These are phyloP conservation scores for Parapsyche elsis DNA, from an alignment of 1,140 invertebrate genomes.

Conservation along the genomic window DNA sequence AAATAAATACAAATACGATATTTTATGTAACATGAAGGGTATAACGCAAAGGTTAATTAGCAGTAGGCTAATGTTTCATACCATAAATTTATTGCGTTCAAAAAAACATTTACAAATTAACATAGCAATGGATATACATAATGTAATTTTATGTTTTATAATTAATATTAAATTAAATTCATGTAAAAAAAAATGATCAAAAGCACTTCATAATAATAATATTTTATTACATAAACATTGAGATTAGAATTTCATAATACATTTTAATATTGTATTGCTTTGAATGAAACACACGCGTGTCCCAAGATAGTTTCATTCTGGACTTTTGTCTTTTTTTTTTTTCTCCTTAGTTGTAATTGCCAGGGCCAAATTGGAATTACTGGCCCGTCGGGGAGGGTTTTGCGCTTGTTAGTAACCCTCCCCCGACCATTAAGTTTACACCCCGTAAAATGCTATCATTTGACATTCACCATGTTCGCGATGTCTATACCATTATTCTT, in stretches of 20 bases:
- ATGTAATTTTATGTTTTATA: too few species aligned
- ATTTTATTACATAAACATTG: too few species aligned
- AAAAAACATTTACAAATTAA: neutral
- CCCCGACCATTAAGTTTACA: slow-evolving; percentile 38
- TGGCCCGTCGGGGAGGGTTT: neutral
- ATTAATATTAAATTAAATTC: too few species aligned
- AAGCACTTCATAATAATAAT: too few species aligned
- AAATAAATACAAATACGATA: too few species aligned
- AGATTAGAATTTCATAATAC: too few species aligned
- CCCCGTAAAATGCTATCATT: slow-evolving; percentile 46
- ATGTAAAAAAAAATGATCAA: too few species aligned
- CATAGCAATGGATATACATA: too few species aligned
- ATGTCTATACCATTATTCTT: slow-evolving; percentile 41
- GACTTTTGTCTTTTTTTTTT: neutral
- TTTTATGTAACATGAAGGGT: too few species aligned
- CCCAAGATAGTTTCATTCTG: neutral
- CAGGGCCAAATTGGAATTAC: slow-evolving; percentile 16
- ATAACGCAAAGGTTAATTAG: slow-evolving; percentile 24
- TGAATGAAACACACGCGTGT: neutral
- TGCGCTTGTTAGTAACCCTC: slow-evolving; percentile 5
- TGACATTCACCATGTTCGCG: slow-evolving; percentile 40
- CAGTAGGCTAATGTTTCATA: slow-evolving; percentile 13
- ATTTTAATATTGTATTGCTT: too few species aligned
- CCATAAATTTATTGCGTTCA: slow-evolving; percentile 5
- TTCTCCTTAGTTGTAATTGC: neutral